Conservation (phyloP, 2,888 invertebrate species). For the Meteorus cinctellus region DNA sequence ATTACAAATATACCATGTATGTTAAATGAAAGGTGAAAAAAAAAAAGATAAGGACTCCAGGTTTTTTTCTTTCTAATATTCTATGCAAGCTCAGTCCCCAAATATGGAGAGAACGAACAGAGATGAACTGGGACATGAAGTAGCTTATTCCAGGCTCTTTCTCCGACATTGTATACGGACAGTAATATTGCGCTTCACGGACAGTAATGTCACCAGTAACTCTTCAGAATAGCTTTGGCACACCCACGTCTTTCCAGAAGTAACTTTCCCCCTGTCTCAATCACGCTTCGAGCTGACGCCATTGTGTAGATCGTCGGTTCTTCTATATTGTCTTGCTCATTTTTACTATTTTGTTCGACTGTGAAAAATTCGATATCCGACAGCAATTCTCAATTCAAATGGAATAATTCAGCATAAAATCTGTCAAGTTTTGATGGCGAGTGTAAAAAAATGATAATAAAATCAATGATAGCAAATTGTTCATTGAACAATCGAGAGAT, state of each 20-base stretch:
- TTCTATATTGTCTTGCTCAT: too few relatives aligned
- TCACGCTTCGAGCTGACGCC: constrained; percentile 47
- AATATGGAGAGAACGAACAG: neutral
- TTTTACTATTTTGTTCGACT: too few relatives aligned
- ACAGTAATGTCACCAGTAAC: constrained; percentile 67
- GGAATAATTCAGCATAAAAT: too few relatives aligned
- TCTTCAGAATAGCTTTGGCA: constrained; percentile 68
- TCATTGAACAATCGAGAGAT: too few relatives aligned
- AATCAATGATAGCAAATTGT: too few relatives aligned
- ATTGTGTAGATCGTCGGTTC: constrained; percentile 14
- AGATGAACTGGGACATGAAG: constrained; percentile 38
- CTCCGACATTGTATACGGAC: neutral
- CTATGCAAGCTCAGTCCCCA: neutral
- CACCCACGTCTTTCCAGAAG: constrained; percentile 55
- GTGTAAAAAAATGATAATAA: too few relatives aligned
- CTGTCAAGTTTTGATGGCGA: too few relatives aligned
- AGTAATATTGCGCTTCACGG: constrained; percentile 37
- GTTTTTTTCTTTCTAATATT: neutral
- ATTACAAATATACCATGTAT: constrained; percentile 29
- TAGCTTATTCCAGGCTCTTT: constrained; percentile 7
- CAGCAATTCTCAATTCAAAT: too few relatives aligned
- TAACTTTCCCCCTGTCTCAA: constrained; percentile 53
- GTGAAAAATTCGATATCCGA: too few relatives aligned
- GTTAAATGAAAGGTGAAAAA: neutral
- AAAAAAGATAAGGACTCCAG: constrained; percentile 26